phyloP scores from a whole-genome alignment of 2,113 vertebrate genomes.

The Mungos mungo region DNA sequence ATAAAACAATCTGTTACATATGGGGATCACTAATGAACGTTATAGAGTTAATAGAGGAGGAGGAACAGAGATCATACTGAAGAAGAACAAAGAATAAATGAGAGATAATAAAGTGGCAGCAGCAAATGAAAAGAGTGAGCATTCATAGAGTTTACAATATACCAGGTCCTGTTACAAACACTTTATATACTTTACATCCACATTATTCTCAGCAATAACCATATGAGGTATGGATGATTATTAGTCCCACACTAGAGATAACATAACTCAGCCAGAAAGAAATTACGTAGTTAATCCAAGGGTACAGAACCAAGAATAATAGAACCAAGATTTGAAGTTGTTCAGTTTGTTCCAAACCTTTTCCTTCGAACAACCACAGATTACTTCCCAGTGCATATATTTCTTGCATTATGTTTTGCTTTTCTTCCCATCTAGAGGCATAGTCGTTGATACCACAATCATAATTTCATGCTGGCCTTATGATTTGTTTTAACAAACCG shows the following conservation, averaged over 20 bases:
- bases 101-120: background rate
- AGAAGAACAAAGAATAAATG: background rate
- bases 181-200: background rate
- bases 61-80: background rate
- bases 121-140: background rate
- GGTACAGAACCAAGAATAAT: background rate
- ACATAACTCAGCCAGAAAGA: background rate
- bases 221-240: background rate
- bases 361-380: background rate
- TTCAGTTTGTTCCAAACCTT: background rate
- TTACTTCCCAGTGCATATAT: background rate
- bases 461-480: background rate
- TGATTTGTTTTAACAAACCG: background rate
- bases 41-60: background rate
- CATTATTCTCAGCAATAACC: background rate
- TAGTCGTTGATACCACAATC: background rate
- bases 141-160: background rate
- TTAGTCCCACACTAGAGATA: background rate
- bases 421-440: background rate
- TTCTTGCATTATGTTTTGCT: background rate
- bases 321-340: background rate
- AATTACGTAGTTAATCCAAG: background rate
- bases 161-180: background rate
- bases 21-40: background rate
- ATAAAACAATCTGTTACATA: background rate